Conservation (phyloP, 1,140 invertebrate species). For the Samia ricini region DNA sequence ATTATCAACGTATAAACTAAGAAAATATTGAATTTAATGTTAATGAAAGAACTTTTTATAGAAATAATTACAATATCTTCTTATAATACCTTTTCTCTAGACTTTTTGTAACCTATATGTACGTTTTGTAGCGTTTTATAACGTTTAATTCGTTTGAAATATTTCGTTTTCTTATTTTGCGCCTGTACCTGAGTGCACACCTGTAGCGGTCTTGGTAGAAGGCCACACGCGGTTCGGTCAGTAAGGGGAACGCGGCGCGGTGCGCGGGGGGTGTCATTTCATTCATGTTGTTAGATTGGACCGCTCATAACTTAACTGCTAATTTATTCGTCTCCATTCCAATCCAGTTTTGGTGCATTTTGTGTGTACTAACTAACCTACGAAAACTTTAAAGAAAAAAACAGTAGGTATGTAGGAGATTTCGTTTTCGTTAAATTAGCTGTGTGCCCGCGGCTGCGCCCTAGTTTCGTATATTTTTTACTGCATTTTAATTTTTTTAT, state of each 20-base stretch:
- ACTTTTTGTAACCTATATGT: background rate
- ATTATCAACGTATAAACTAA: too few relatives aligned
- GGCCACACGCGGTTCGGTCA: constrained; percentile 67
- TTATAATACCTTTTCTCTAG: background rate
- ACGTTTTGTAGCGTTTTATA: too few relatives aligned
- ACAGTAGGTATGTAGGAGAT: too few relatives aligned
- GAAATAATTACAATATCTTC: background rate
- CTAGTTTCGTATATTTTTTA: too few relatives aligned
- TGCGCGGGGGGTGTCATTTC: constrained; percentile 50
- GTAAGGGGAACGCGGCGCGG: constrained; percentile 17
- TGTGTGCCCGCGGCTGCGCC: too few relatives aligned
- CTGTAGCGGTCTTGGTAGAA: constrained; percentile 54
- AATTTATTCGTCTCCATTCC: constrained; percentile 68
- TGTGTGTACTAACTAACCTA: background rate
- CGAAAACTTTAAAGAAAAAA: background rate
- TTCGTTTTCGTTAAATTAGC: too few relatives aligned
- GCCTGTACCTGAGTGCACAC: constrained; percentile 34
- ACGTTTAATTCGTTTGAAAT: background rate
- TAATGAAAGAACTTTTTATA: too few relatives aligned
- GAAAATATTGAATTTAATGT: too few relatives aligned
- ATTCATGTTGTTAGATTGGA: constrained; percentile 75
- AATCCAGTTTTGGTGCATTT: constrained; percentile 50
- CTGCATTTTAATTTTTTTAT: too few relatives aligned
- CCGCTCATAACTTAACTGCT: constrained; percentile 74
- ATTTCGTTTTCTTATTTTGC: background rate